phyloP scores from a whole-genome alignment of 2,888 invertebrate species.

The Apoda limacodes region DNA sequence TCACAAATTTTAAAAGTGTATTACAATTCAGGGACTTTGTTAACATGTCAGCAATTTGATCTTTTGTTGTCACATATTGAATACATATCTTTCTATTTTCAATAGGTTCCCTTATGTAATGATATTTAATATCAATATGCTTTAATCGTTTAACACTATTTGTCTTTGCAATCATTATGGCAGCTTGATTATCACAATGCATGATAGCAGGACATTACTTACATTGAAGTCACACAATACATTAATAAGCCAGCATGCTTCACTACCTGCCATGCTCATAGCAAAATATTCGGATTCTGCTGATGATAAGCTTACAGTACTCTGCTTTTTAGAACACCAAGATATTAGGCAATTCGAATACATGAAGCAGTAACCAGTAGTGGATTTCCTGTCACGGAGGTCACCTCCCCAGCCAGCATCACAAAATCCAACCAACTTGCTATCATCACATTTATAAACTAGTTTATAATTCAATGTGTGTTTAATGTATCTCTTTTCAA shows the following conservation, averaged over 20 bases:
- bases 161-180: not conserved
- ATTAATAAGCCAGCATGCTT: conserved; percentile 7
- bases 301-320: conserved; percentile 13
- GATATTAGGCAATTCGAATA: conserved; percentile 21
- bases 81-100: conserved; percentile 2
- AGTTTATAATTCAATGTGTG: conserved; percentile 16
- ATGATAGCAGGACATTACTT: not conserved
- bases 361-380: conserved; percentile 23
- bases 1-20: conserved; percentile 5
- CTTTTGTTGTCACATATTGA: conserved; percentile 14
- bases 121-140: conserved; percentile 6
- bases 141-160: conserved; percentile 4
- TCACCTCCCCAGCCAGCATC: conserved; percentile 24
- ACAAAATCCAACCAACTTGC: conserved; percentile 16
- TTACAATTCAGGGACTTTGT: conserved; percentile 12
- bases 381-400: conserved; percentile 20
- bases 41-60: conserved; percentile 16
- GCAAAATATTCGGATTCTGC: not conserved
- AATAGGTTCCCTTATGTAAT: conserved; percentile 3
- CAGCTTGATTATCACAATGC: not conserved
- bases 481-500: too few species aligned
- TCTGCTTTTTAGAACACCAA: conserved; percentile 25
- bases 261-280: conserved; percentile 10
- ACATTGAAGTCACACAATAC: conserved; percentile 2
- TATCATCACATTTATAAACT: conserved; percentile 13